Evolutionary conservation across 2,888 invertebrate species (phyloP).

Genomic region (Xylota sylvarum): DNA sequence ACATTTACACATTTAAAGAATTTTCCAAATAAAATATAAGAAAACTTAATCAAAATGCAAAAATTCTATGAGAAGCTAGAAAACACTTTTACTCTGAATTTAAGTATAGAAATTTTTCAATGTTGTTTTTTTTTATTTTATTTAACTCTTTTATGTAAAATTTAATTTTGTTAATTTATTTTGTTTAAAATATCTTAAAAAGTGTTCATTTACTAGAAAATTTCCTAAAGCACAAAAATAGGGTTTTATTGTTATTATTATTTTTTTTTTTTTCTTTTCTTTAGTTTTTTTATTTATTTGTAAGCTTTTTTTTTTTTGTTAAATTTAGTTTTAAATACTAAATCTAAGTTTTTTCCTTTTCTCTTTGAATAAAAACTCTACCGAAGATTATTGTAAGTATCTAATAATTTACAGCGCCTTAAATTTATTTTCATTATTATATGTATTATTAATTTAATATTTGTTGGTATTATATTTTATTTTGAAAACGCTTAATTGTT

Average conservation of each 20-base stretch:
- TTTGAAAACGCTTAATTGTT: constrained; percentile 48
- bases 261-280: constrained; percentile 10
- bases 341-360: constrained; percentile 44
- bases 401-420: constrained; percentile 74
- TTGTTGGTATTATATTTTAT: constrained; percentile 18
- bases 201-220: constrained; percentile 54
- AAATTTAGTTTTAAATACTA: constrained; percentile 41
- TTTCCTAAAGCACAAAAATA: constrained; percentile 57
- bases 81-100: constrained; percentile 55
- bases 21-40: neutral
- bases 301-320: constrained; percentile 34
- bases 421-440: constrained; percentile 34
- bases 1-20: constrained; percentile 50
- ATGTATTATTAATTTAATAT: constrained; percentile 28
- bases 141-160: constrained; percentile 34
- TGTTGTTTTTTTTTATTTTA: constrained; percentile 4
- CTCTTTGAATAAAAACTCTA: constrained; percentile 66
- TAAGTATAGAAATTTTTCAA: constrained; percentile 1
- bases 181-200: constrained; percentile 16
- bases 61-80: constrained; percentile 56
- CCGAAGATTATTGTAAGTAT: constrained; percentile 70
- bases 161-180: constrained; percentile 40
- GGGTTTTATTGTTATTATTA: constrained; percentile 10
- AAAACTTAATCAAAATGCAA: constrained; percentile 40
- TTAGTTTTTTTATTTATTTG: constrained; percentile 21